Evolutionary conservation across 2,888 invertebrate species (phyloP).

Genomic region (Boloria selene): DNA sequence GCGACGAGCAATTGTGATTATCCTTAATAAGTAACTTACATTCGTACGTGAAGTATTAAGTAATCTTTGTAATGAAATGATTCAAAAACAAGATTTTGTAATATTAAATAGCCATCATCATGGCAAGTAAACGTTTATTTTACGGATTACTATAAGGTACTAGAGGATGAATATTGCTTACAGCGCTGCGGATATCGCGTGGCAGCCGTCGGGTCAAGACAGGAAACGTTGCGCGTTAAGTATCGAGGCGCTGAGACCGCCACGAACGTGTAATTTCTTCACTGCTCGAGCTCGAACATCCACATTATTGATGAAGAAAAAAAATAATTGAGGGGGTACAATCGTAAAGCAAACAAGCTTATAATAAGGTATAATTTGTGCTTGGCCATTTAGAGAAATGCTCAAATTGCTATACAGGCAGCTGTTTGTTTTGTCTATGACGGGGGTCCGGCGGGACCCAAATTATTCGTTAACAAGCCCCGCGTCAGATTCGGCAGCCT

Average conservation of each 20-base stretch:
- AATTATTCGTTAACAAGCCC: slow-evolving; percentile 81
- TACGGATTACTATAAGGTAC: slow-evolving; percentile 27
- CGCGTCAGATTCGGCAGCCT: slow-evolving; percentile 83
- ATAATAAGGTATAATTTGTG: slow-evolving; percentile 83
- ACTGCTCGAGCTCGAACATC: slow-evolving; percentile 58
- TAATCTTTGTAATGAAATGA: slow-evolving; percentile 5
- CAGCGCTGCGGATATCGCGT: slow-evolving; percentile 38
- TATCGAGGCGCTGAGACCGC: slow-evolving; percentile 67
- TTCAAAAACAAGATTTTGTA: background rate
- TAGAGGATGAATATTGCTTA: slow-evolving; percentile 46
- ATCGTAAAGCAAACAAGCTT: slow-evolving; percentile 83
- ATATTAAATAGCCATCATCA: slow-evolving; percentile 35
- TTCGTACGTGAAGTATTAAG: background rate
- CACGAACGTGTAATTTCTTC: slow-evolving; percentile 78
- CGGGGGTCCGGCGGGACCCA: slow-evolving; percentile 75
- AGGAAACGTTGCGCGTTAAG: slow-evolving; percentile 54
- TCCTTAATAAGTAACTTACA: slow-evolving; percentile 46
- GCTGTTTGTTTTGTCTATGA: slow-evolving; percentile 83
- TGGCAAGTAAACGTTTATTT: slow-evolving; percentile 25
- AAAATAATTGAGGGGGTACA: slow-evolving; percentile 81
- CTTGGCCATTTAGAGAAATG: slow-evolving; percentile 82
- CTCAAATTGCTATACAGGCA: slow-evolving; percentile 77
- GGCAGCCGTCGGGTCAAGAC: slow-evolving; percentile 35
- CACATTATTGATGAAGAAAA: slow-evolving; percentile 79
- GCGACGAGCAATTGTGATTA: slow-evolving; percentile 40